Base-by-base conservation (phyloP, 2,113 vertebrate species). In the Capreolus pygargus region DNA sequence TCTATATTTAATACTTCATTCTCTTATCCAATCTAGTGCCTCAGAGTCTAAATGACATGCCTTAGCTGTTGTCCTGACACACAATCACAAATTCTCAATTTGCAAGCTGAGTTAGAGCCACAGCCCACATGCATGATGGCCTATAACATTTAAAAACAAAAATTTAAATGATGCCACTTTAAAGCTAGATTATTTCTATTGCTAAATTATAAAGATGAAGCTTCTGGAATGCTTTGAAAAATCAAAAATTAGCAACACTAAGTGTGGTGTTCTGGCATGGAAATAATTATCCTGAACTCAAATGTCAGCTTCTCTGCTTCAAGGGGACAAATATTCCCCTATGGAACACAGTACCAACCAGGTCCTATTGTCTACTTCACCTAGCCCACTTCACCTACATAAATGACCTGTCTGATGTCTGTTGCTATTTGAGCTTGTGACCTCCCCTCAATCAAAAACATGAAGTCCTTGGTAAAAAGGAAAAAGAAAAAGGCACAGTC, bases 141-240 rank as follows among this genome's bases (percentile, higher is more conserved):
- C 4, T 43, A 16, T 11, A 13, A 86, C 83, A 85, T 17, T 76
- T 33, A 12, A 11, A 83, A 47, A 47, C 86, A 86, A 36, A 60
- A 16, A 45, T 64, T 60, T 43, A 52, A 84, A 43, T 52, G 25
- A 43, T 89, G 28, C 14, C 54, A 25, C 21, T 54, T 92, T 86
- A 90, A 45, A 97, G 11, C 4, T n/a, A 82, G 19, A 83, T 16
- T 54, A 86, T 95, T 85, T 94, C 60, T 79, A 81, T n/a, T 96
- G 13, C 6, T 39, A 82, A 15, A 70, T 11, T 58, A 86, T 94
- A 92, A 91, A 82, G 60, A 27, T 2, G 78, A 89, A 50, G 33
- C 95, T 92, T 58, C 19, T 86, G 28, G 30, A 91, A 86, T 90
- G 27, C 58, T 88, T 54, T 94, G 76, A 94, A 81, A 96, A 96